These are phyloP conservation scores for Catocala fraxini DNA, from an alignment of 2,888 invertebrate genomes.

Conservation along the genomic window DNA sequence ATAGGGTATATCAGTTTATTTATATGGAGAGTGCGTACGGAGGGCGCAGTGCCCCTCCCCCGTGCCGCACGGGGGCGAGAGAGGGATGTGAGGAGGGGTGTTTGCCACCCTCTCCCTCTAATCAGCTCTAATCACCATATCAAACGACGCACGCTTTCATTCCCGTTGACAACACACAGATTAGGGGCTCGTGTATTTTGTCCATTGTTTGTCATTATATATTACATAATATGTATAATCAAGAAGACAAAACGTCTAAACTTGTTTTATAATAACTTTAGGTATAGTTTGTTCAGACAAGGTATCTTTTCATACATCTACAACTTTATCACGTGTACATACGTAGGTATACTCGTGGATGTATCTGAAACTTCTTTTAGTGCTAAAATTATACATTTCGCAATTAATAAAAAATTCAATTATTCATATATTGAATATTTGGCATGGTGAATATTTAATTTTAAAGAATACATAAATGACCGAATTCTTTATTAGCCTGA, in stretches of 20 bases:
- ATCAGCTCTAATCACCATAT: constrained; percentile 88
- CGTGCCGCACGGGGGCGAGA: constrained; percentile 34
- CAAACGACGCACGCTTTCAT: constrained; percentile 86
- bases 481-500: too few species aligned
- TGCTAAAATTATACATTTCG: too few species aligned
- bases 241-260: constrained; percentile 22
- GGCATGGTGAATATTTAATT: too few species aligned
- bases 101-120: constrained; percentile 74
- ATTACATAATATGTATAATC: constrained; percentile 23
- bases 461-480: too few species aligned
- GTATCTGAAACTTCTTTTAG: too few species aligned
- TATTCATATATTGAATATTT: too few species aligned
- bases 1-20: constrained; percentile 83
- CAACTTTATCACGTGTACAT: too few species aligned
- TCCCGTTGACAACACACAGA: constrained; percentile 84
- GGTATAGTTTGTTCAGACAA: not conserved
- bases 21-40: constrained; percentile 83
- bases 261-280: constrained; percentile 14
- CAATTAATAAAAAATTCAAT: too few species aligned
- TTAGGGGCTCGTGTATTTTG: constrained; percentile 68
- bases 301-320: too few species aligned
- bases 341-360: too few species aligned
- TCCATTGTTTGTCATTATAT: constrained; percentile 53
- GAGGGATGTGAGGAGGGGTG: constrained; percentile 42
- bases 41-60: constrained; percentile 68